Base-by-base conservation (phyloP, 2,888 invertebrate genomes). In the Carabus problematicus region DNA sequence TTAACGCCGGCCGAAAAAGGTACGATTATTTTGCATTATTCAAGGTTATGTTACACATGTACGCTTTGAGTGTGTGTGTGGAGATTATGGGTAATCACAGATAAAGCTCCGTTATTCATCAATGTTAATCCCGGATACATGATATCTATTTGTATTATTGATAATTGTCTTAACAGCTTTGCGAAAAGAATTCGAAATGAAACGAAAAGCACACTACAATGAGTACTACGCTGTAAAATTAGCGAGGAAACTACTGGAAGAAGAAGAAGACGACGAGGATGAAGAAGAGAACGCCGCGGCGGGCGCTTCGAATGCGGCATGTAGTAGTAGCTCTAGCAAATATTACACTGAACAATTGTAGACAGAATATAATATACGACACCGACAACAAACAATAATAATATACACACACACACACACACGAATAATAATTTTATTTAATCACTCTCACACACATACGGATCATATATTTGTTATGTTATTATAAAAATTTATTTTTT, bases 121-220 rank as follows among this genome's bases (percentile, higher is more conserved):
- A n/a, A n/a, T n/a, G n/a, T n/a, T n/a, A n/a, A n/a, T n/a, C n/a
- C n/a, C n/a, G n/a, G n/a, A n/a, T n/a, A n/a, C n/a, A n/a, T n/a
- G n/a, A n/a, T n/a, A n/a, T n/a, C n/a, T n/a, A n/a, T n/a, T n/a
- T n/a, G n/a, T n/a, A n/a, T n/a, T 16, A n/a, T 12, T 16, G 12
- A 18, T 49, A 7, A 12, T 49, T 52, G 16, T 52, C 3, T 42
- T 14, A 80, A 45, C 76, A 89, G 91, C 85, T 74, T 88, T 89
- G 76, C 87, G 92, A 76, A 85, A 88, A 76, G 89, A 90, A 71
- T 99, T 99, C 78, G 95, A 97, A 82, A 88, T 90, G 74, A 97
- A 97, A 80, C 87, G 99, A 72, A 98, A 97, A 85, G 91, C 93
- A 76, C 99, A 99, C 79, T 99, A 99, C 83, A 97, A 98, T 82